Conservation (phyloP, 2,888 invertebrate genomes). For the Herminia tarsipennalis region DNA sequence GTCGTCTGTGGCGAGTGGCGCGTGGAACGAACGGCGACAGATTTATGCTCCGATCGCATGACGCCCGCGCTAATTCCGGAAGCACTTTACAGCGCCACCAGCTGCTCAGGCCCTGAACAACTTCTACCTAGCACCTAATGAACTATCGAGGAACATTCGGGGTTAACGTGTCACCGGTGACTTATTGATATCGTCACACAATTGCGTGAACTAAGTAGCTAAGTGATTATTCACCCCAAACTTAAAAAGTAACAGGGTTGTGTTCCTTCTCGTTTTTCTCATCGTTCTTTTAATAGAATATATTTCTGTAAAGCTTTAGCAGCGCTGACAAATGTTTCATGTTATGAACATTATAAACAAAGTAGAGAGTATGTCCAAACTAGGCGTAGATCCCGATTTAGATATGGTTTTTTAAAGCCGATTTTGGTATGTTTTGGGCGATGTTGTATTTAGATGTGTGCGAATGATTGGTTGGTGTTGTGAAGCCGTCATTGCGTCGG, state of each 20-base stretch:
- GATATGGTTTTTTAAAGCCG: constrained; percentile 1
- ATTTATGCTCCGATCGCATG: constrained; percentile 75
- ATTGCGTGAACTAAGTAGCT: constrained; percentile 22
- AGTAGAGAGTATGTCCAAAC: constrained; percentile 17
- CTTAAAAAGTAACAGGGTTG: constrained; percentile 14
- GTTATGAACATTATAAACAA: constrained; percentile 34
- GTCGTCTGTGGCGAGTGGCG: constrained; percentile 37
- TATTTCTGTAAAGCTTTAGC: constrained; percentile 19
- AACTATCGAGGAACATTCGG: constrained; percentile 17
- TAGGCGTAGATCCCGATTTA: constrained; percentile 5
- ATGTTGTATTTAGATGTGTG: constrained; percentile 37
- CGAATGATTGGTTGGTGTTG: constrained; percentile 39
- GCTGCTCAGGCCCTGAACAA: constrained; percentile 44
- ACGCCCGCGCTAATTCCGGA: constrained; percentile 66
- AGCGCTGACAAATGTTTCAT: constrained; percentile 35
- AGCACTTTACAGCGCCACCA: constrained; percentile 56
- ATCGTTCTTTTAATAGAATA: constrained; percentile 17
- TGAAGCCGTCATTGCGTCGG: constrained; percentile 39
- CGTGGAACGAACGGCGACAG: constrained; percentile 58
- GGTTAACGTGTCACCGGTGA: constrained; percentile 27
- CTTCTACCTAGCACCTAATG: constrained; percentile 35
- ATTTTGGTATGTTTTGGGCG: not conserved
- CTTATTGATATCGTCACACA: constrained; percentile 31
- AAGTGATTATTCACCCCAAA: constrained; percentile 11
- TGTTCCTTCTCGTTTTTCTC: constrained; percentile 13